Evolutionary conservation across 2,888 invertebrate species (phyloP), one percentile per base, ranked within the genome.

Genomic region (Drosophila diplacantha): DNA sequence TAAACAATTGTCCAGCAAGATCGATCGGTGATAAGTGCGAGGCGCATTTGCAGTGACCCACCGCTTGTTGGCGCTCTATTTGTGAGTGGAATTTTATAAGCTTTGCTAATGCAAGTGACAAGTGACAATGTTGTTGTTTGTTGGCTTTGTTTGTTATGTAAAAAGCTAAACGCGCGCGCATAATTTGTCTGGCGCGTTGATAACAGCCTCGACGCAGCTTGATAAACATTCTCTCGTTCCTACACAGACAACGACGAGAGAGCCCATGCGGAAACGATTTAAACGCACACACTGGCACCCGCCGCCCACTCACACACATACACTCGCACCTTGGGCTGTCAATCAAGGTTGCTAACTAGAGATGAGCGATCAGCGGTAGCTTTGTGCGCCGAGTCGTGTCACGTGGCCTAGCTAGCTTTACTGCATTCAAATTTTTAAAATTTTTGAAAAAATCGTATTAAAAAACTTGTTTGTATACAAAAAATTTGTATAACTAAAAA

Each of bases 241-340:
- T 9, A 71, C 31, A 70, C 55, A 64, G 61, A 39, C 39, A 52
- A 18, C 29, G 31, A 31, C 29, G 14, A 18, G 24, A 54, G 14
- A 37, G 39, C n/a, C 46, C 53, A 71, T 59, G 55, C 81, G 81
- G 75, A 80, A 80, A 67, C 37, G 56, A 37, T 54, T 50, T n/a
- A 52, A 38, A 37, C 22, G 9, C 32, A 14, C 16, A 58, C 44
- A 51, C 20, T 31, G 14, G 44, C 47, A 37, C 20, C 29, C 29
- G 41, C 31, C 41, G 35, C 47, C 66, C 69, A 75, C 72, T 51
- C 22, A 22, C 39, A 44, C 44, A 41, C 41, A 41, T 22, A 41
- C 24, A n/a, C 16, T 29, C 44, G 60, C 60, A 61, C 61, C 60
- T 61, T 60, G 50, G 57, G 24, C 24, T 75, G 70, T 39, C 68